A percentile compares a stretch with the other conserved stretches of the same genome.
Evolutionary conservation across 2,113 vertebrate species (phyloP).

Genomic region (Megaleporinus macrocephalus): DNA sequence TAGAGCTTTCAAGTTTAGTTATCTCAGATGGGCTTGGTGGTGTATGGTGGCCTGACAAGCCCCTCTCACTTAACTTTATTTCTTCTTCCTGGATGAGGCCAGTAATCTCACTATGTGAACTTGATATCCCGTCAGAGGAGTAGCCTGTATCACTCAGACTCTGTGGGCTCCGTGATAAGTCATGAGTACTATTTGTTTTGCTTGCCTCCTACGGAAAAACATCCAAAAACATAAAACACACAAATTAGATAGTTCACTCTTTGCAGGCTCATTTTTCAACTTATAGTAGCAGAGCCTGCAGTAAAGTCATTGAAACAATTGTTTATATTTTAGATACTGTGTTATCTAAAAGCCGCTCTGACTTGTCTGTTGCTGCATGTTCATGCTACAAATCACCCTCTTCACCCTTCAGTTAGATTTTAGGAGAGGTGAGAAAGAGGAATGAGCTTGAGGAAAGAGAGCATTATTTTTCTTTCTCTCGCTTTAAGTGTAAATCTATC

Average conservation of each 20-base stretch:
- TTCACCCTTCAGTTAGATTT: not conserved
- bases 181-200: conserved; percentile 90
- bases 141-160: conserved; percentile 84
- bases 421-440: not conserved
- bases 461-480: conserved; percentile 21
- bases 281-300: not conserved
- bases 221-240: conserved; percentile 43
- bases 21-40: conserved; percentile 92
- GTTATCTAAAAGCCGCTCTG: not conserved
- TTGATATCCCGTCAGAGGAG: conserved; percentile 86
- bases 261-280: not conserved
- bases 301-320: not conserved
- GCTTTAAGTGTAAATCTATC: conserved; percentile 34
- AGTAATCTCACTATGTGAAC: conserved; percentile 97
- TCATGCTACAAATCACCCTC: not conserved
- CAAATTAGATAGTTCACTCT: not conserved
- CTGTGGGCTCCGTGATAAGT: conserved; percentile 87
- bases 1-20: conserved; percentile 89
- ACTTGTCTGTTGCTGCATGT: conserved; percentile 6
- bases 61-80: conserved; percentile 89
- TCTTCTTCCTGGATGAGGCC: conserved; percentile 93
- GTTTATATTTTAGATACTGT: not conserved
- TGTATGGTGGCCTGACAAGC: conserved; percentile 78
- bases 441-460: conserved; percentile 10
- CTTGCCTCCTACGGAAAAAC: conserved; percentile 82